phyloP scores from a whole-genome alignment of 2,113 vertebrate genomes.

The Alectura lathami region DNA sequence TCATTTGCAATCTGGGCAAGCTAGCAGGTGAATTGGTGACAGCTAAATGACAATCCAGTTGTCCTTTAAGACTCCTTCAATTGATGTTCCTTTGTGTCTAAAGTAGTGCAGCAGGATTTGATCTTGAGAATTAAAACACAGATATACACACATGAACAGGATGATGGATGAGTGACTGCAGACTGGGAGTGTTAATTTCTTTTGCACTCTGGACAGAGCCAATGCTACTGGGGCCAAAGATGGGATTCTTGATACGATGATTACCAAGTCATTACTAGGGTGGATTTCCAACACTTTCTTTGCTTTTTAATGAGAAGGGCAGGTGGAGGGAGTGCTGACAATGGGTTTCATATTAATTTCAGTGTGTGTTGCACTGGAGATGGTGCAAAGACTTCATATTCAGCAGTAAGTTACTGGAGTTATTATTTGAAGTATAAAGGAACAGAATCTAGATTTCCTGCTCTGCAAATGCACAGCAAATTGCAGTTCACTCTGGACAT shows the following conservation, averaged over 20 bases:
- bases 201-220: not conserved
- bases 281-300: not conserved
- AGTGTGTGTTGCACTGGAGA: not conserved
- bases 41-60: not conserved
- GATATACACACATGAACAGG: not conserved
- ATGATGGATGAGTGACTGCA: not conserved
- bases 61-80: not conserved
- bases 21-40: not conserved
- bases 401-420: not conserved
- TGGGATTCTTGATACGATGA: not conserved
- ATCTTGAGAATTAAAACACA: not conserved
- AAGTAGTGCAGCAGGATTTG: not conserved
- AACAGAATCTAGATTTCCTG: not conserved
- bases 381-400: not conserved
- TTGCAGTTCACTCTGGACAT: not conserved
- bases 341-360: not conserved
- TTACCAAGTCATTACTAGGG: not conserved
- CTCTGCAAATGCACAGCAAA: not conserved
- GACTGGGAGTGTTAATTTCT: not conserved
- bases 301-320: not conserved
- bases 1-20: not conserved
- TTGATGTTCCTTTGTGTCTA: not conserved
- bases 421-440: not conserved
- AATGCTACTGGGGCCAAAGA: not conserved
- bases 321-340: not conserved